Conservation (phyloP, 2,888 invertebrate genomes). For the Aelia acuminata region DNA sequence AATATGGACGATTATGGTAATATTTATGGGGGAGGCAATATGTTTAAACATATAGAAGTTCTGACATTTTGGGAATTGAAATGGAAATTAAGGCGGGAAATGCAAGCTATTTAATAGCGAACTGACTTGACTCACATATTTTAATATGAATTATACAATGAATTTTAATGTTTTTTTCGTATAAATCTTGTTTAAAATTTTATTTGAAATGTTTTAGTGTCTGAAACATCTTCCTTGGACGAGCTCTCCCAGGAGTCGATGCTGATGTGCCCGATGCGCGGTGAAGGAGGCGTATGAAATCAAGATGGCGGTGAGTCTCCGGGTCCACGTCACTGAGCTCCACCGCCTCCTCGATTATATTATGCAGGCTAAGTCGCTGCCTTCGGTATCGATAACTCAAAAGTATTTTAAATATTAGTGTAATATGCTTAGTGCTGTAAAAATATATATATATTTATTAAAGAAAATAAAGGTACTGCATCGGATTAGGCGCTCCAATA, state of each 20-base stretch:
- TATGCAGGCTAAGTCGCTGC: neutral
- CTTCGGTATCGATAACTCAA: neutral
- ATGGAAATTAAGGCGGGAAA: too few relatives aligned
- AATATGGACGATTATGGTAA: too few relatives aligned
- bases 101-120: too few relatives aligned
- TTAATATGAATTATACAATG: too few relatives aligned
- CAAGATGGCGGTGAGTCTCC: conserved; percentile 66
- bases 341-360: conserved; percentile 56
- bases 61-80: too few relatives aligned
- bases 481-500: too few relatives aligned
- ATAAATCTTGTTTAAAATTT: too few relatives aligned
- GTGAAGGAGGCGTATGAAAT: conserved; percentile 67
- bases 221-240: conserved; percentile 88
- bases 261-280: conserved; percentile 72
- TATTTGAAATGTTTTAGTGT: conserved; percentile 67
- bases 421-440: conserved; percentile 7
- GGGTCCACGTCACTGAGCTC: conserved; percentile 60
- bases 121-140: too few relatives aligned
- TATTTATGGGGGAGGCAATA: too few relatives aligned
- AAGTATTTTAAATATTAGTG: conserved; percentile 14
- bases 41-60: too few relatives aligned
- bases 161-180: too few relatives aligned
- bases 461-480: too few relatives aligned
- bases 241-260: conserved; percentile 90
- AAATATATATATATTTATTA: conserved; percentile 14